These are phyloP conservation scores for Anguilla marmorata DNA, from an alignment of 2,797 vertebrate species.

Conservation along the genomic window DNA sequence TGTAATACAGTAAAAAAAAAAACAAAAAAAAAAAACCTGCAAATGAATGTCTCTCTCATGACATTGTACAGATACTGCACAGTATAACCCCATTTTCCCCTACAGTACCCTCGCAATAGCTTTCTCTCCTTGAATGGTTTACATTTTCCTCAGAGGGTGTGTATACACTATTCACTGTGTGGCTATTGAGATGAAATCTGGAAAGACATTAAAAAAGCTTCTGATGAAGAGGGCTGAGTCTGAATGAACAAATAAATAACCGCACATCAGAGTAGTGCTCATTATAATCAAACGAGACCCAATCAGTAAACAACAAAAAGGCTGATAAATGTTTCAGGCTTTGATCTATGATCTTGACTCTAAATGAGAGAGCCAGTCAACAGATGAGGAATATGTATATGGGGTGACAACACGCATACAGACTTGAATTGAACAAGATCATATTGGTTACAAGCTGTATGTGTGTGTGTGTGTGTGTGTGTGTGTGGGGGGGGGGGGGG, in stretches of 20 bases:
- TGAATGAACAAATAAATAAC: slow-evolving; percentile 57
- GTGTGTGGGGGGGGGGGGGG: background rate
- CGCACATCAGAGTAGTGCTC: slow-evolving; percentile 51
- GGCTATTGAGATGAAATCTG: slow-evolving; percentile 52
- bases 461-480: too few species aligned
- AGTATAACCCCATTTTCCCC: slow-evolving; percentile 37
- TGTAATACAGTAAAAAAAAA: background rate
- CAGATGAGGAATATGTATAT: background rate
- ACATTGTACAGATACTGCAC: slow-evolving; percentile 49
- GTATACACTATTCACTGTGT: slow-evolving; percentile 54
- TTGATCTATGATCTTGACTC: slow-evolving; percentile 72
- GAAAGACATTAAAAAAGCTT: slow-evolving; percentile 51
- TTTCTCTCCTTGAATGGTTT: slow-evolving; percentile 48
- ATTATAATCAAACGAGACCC: slow-evolving; percentile 61
- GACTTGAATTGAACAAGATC: background rate
- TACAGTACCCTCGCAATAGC: slow-evolving; percentile 53
- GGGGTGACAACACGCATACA: too few species aligned
- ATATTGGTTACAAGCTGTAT: slow-evolving; percentile 27
- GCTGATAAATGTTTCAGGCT: slow-evolving; percentile 63
- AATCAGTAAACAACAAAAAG: slow-evolving; percentile 59
- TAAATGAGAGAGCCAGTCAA: slow-evolving; percentile 49
- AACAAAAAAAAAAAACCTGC: background rate
- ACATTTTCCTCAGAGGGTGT: slow-evolving; percentile 50
- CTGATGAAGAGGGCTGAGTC: slow-evolving; percentile 56
- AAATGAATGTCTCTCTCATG: slow-evolving; percentile 8